Conservation (phyloP, 2,113 vertebrate species). For the Eclectus roratus region DNA sequence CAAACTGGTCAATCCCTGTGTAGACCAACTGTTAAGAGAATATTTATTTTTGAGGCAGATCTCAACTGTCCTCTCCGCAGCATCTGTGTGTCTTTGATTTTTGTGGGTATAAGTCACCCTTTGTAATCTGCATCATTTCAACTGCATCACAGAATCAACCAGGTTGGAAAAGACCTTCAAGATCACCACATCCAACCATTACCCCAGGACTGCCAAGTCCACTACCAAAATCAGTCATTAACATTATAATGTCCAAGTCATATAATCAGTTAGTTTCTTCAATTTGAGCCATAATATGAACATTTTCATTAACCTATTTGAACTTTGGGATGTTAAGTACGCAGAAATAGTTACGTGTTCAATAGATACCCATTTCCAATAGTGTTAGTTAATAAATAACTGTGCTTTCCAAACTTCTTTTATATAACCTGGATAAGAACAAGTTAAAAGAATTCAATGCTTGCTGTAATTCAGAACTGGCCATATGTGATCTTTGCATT, state of each 20-base stretch:
- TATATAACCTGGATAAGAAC: background rate
- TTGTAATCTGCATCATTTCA: background rate
- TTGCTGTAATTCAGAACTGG: background rate
- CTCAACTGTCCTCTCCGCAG: background rate
- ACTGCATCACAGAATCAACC: background rate
- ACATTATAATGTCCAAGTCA: background rate
- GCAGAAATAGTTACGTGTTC: accelerated
- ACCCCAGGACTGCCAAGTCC: background rate
- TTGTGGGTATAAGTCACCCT: background rate
- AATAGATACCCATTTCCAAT: background rate
- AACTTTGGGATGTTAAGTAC: background rate
- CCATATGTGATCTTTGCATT: background rate
- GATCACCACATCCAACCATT: background rate
- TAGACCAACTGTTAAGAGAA: background rate
- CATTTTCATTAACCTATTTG: background rate
- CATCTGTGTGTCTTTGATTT: background rate
- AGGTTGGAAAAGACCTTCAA: background rate
- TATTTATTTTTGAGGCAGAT: background rate
- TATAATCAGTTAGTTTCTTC: background rate
- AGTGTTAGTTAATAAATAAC: background rate
- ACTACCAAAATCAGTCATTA: background rate
- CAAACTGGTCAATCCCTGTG: background rate
- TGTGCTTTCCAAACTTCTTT: background rate
- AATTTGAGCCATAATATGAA: background rate
- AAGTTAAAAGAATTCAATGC: background rate